Percentiles rank a stretch among this genome's conserved stretches.
These are phyloP conservation scores for Enteromius fasciolatus DNA, from an alignment of 2,797 vertebrate genomes.

Conservation along the genomic window DNA sequence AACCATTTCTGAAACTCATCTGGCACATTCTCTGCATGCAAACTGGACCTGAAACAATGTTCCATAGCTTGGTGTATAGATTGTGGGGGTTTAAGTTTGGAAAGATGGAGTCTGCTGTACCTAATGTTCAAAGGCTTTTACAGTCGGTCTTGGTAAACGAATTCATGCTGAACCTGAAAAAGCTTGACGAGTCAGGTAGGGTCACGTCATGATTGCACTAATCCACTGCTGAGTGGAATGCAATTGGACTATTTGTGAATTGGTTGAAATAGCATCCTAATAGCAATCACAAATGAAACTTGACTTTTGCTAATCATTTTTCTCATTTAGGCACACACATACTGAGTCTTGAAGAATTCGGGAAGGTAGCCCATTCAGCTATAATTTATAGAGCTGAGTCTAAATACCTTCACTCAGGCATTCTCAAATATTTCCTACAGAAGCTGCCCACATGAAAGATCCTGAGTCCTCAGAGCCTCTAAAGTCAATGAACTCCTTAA, in stretches of 20 bases:
- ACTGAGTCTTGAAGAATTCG: constrained; percentile 7
- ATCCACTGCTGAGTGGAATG: constrained; percentile 24
- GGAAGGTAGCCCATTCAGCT: constrained; percentile 33
- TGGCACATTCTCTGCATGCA: constrained; percentile 32
- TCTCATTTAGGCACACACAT: constrained; percentile 21
- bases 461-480: constrained; percentile 26
- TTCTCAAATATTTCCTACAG: constrained; percentile 48
- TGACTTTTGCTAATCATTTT: not conserved
- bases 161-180: constrained; percentile 23
- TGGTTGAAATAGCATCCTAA: constrained; percentile 42
- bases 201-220: constrained; percentile 1
- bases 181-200: not conserved
- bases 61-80: constrained; percentile 25
- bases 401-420: constrained; percentile 51
- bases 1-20: constrained; percentile 38
- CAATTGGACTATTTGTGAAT: constrained; percentile 26
- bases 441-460: constrained; percentile 45
- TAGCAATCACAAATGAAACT: not conserved
- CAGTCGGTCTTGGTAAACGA: not conserved
- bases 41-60: constrained; percentile 30
- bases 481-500: constrained; percentile 24
- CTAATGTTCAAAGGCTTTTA: constrained; percentile 12
- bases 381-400: constrained; percentile 46
- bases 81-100: constrained; percentile 9
- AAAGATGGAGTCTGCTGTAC: constrained; percentile 27